Base-by-base conservation (phyloP, 2,797 vertebrate species). In the Oryzias dopingdopingensis region DNA sequence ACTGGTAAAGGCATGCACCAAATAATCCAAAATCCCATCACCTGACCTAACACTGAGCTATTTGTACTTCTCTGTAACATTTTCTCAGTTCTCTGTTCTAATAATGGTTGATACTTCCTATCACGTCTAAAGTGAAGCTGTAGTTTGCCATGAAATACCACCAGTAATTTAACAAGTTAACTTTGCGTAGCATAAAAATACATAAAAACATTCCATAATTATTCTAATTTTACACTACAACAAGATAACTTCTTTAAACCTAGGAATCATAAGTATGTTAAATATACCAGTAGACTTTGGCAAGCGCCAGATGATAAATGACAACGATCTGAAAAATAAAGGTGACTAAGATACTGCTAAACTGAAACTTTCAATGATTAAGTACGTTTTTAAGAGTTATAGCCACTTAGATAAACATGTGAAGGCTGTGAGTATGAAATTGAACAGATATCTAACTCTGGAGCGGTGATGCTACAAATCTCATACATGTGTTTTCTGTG, bases 31-130 rank as follows among this genome's bases (percentile, higher is more conserved):
- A 56, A 44, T 45, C 18, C 14, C 48, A 53, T 47, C 17, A 49
- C 1, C 4, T 6, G 4, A 23, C 6, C 14, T 45, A 12, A 37
- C 24, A 32, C 7, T 43, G 12, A 53, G 4, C 14, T 50, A 45
- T 51, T 65, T 73, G 69, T 62, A 73, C 51, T 79, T 82, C 60
- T 57, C 56, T 63, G 13, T 16, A 20, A 6, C 14, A 23, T 26
- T 46, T 63, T 69, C 47, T 77, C 68, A 67, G 43, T 65, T 81
- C 70, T 65, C 60, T 7, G 8, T 52, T 15, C 51, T n/a, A 23
- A 49, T 63, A 17, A 59, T 13, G 17, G 56, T 51, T 5, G 2
- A 50, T 13, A 41, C 18, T 29, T 37, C 6, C 26, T 37, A 10
- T 37, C 32, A 37, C 0, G 4, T 4, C 45, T 2, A 44, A 54